Evolutionary conservation across 2,113 vertebrate genomes (phyloP).

Genomic region (Ciconia boyciana): DNA sequence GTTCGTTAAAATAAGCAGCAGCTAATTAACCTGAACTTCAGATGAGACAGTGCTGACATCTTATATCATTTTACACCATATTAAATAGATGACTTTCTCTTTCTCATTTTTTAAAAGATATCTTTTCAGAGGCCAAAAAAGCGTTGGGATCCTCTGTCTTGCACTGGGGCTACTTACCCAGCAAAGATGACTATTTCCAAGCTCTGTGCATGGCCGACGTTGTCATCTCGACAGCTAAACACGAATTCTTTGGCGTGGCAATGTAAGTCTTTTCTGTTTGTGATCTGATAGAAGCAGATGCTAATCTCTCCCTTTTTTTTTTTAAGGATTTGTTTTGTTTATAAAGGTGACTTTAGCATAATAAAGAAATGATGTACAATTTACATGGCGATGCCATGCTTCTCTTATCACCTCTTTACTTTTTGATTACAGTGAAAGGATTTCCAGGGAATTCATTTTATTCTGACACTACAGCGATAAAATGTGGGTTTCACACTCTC

Average conservation of each 20-base stretch:
- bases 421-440: neutral
- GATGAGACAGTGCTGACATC: conserved; percentile 94
- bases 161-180: conserved; percentile 91
- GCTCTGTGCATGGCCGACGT: conserved; percentile 89
- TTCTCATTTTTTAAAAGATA: conserved; percentile 79
- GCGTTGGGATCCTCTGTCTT: conserved; percentile 79
- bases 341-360: neutral
- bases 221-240: conserved; percentile 92
- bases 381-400: neutral
- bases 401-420: neutral
- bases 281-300: conserved; percentile 24
- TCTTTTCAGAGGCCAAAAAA: conserved; percentile 84
- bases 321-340: neutral
- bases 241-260: conserved; percentile 96
- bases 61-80: conserved; percentile 88
- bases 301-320: neutral
- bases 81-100: conserved; percentile 90
- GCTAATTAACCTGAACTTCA: conserved; percentile 99
- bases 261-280: conserved; percentile 85
- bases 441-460: neutral
- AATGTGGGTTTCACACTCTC: neutral
- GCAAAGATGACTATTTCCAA: conserved; percentile 85
- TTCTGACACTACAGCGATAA: neutral
- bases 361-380: neutral
- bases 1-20: conserved; percentile 99